phyloP scores from a whole-genome alignment of 2,113 vertebrate species.

The Elanoides forficatus region DNA sequence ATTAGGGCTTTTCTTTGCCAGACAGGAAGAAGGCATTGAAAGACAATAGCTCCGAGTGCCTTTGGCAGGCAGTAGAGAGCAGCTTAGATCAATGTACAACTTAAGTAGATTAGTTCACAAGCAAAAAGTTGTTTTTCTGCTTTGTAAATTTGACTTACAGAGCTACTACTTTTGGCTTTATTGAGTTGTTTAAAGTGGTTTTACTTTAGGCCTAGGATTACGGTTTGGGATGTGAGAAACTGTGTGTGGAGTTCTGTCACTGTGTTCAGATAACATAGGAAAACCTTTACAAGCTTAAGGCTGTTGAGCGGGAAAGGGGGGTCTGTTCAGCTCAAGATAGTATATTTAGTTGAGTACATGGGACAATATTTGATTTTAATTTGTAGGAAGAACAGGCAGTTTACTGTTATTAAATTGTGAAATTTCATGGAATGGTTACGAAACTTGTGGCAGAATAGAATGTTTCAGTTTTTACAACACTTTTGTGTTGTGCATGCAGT shows the following conservation, averaged over 20 bases:
- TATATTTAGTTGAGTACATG: not conserved
- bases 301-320: not conserved
- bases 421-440: not conserved
- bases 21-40: not conserved
- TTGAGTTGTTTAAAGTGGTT: not conserved
- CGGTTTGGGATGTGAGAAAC: not conserved
- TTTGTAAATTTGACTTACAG: not conserved
- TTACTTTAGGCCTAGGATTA: not conserved
- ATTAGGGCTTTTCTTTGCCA: not conserved
- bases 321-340: not conserved
- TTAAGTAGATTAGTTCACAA: not conserved
- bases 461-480: not conserved
- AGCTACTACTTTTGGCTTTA: not conserved
- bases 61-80: not conserved
- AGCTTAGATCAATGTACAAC: not conserved
- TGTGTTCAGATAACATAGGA: not conserved
- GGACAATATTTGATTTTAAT: not conserved
- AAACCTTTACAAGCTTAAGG: not conserved
- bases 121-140: not conserved
- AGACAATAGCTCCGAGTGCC: not conserved
- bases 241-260: not conserved
- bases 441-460: not conserved
- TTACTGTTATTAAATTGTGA: not conserved
- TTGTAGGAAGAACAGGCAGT: not conserved
- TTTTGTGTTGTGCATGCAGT: not conserved